Evolutionary conservation across 1,140 invertebrate species (phyloP).

Genomic region (Limonius californicus): DNA sequence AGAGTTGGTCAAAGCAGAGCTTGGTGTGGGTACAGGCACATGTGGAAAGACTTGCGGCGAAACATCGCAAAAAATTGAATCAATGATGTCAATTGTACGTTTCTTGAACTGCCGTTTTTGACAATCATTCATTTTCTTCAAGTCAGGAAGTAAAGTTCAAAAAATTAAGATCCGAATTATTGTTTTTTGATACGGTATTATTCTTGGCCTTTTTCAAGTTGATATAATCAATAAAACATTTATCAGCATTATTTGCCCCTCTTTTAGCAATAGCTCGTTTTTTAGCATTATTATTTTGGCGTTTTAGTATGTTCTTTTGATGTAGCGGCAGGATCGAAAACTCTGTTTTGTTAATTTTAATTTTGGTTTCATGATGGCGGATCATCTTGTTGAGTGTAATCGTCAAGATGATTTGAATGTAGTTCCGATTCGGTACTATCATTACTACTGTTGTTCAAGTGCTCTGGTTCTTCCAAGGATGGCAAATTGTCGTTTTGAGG

Average conservation of each 20-base stretch:
- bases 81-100: not conserved
- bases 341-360: too few species aligned
- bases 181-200: not conserved
- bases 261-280: not conserved
- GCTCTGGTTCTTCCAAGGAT: not conserved
- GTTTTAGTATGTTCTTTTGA: not conserved
- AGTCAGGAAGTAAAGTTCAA: not conserved
- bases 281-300: not conserved
- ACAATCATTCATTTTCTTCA: not conserved
- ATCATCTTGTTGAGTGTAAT: too few species aligned
- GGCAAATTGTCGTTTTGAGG: not conserved
- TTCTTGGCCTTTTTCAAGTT: not conserved
- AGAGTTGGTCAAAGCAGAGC: not conserved
- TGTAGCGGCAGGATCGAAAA: not conserved
- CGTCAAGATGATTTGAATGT: too few species aligned
- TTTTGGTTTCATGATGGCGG: too few species aligned
- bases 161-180: not conserved
- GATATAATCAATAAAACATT: too few species aligned
- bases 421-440: too few species aligned
- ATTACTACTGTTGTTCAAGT: too few species aligned
- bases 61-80: not conserved
- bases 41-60: too few species aligned
- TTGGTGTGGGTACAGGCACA: too few species aligned
- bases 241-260: too few species aligned
- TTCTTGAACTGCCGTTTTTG: not conserved